These are phyloP conservation scores for Tethya wilhelma DNA, from an alignment of 37 sponge, comb jelly and placozoan species.

Conservation along the genomic window DNA sequence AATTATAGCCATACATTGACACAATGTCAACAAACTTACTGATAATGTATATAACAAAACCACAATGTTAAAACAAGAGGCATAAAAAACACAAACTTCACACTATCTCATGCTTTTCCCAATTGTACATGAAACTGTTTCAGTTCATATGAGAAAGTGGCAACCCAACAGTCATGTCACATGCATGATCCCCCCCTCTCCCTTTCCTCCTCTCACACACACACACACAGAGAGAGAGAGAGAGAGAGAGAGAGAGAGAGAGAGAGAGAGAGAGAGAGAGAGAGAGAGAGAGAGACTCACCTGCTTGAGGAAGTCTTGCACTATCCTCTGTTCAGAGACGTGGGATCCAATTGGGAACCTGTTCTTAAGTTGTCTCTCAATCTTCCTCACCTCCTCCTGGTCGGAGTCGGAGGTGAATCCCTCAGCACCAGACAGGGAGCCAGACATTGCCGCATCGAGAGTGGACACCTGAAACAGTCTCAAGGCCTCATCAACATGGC, in stretches of 20 bases:
- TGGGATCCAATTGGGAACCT: conserved; percentile 97
- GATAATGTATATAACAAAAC: not conserved
- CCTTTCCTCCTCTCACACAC: no score
- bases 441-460: conserved; percentile 92
- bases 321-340: conserved; percentile 96
- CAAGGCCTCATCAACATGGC: conserved; percentile 95
- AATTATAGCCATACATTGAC: not conserved
- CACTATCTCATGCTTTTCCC: no score
- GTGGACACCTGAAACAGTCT: conserved; percentile 99
- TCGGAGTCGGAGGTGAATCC: conserved; percentile 91
- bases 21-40: not conserved
- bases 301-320: conserved; percentile 95
- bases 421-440: conserved; percentile 91
- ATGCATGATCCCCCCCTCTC: no score
- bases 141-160: no score
- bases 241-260: no score
- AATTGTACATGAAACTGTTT: no score
- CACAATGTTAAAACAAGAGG: not conserved
- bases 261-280: no score
- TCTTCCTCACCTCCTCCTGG: conserved; percentile 91
- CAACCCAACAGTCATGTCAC: no score
- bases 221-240: no score
- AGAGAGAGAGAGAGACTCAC: conserved; percentile 23
- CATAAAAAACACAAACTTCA: not conserved
- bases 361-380: conserved; percentile 94